Evolutionary conservation across 2,888 invertebrate genomes (phyloP), one percentile per base, ranked within the genome.

Genomic region (Paralinhomoeus sp.): DNA sequence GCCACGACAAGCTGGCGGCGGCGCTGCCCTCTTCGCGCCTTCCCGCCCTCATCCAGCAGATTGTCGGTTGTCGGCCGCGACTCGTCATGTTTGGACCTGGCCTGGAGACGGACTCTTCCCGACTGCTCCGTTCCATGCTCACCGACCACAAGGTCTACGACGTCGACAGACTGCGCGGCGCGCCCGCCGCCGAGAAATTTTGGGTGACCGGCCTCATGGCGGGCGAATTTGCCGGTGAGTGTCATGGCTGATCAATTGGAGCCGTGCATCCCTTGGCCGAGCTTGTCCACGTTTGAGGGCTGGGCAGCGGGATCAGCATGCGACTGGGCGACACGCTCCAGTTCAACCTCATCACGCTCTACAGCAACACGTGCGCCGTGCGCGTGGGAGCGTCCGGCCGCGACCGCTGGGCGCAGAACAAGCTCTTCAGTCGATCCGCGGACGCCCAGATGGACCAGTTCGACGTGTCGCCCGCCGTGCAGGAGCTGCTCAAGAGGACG

Each of bases 1-100:
- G 27, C 27, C 27, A 27, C 7, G 27, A n/a, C n/a, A n/a, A 27
- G 20, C 15, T n/a, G 20, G 9, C 43, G 36, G 15, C 23, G 33
- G 20, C 37, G 22, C 3, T 22, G 2, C 36, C n/a, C 13, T 12
- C 23, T 3, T 18, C 20, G 24, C 22, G 24, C 13, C 21, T 38
- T 22, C 24, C 38, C 37, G 7, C n/a, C 3, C 36, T 36, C 3
- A 27, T 41, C 22, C 12, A 23, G 7, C n/a, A 24, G 17, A 23
- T 35, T 24, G 24, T 21, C 24, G 18, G 17, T 3, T 3, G 12
- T 17, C 3, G 23, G 7, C 39, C 44, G 24, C 37, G 44, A 3
- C 17, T 47, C 2, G 35, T 47, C 33, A 47, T 47, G 47, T 47
- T 47, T 37, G 47, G 47, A 24, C 47, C 47, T 1, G 47, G 47